Evolutionary conservation across 2,113 vertebrate species (phyloP).

Genomic region (Anolis sagrei): DNA sequence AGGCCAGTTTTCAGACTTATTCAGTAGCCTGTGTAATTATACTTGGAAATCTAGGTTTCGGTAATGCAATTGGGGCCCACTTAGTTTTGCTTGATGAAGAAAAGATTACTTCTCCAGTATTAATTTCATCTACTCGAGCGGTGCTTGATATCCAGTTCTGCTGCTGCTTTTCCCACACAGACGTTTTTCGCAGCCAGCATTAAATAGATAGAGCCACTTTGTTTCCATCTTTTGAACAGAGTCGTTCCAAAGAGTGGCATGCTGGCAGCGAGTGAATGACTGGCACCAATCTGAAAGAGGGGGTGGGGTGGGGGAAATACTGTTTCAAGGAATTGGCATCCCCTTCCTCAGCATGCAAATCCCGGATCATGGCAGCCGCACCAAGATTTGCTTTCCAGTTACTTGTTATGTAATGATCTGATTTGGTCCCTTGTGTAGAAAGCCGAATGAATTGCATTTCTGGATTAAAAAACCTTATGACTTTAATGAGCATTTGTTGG

Average conservation of each 20-base stretch:
- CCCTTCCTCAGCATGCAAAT: background rate
- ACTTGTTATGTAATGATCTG: slow-evolving; percentile 6
- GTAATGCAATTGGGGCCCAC: background rate
- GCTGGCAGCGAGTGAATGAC: slow-evolving; percentile 60
- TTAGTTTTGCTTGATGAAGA: slow-evolving; percentile 12
- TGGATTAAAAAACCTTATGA: background rate
- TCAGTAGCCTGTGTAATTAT: background rate
- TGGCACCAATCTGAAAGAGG: slow-evolving; percentile 38
- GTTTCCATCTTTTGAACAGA: slow-evolving; percentile 46
- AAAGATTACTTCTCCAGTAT: slow-evolving; percentile 35
- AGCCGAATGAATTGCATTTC: slow-evolving; percentile 14
- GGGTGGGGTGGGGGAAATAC: slow-evolving; percentile 40
- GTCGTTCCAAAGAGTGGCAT: slow-evolving; percentile 38
- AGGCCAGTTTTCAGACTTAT: background rate
- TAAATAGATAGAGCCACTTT: slow-evolving; percentile 40
- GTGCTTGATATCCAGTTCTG: background rate
- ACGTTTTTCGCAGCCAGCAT: slow-evolving; percentile 48
- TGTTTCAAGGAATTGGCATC: slow-evolving; percentile 54
- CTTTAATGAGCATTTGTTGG: background rate
- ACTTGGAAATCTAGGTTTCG: background rate
- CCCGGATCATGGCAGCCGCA: slow-evolving; percentile 32
- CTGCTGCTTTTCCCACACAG: slow-evolving; percentile 22
- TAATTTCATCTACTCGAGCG: slow-evolving; percentile 36
- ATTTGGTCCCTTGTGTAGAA: slow-evolving; percentile 8
- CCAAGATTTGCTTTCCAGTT: background rate